Evolutionary conservation across 2,888 invertebrate genomes (phyloP).

Genomic region (Celastrina argiolus): DNA sequence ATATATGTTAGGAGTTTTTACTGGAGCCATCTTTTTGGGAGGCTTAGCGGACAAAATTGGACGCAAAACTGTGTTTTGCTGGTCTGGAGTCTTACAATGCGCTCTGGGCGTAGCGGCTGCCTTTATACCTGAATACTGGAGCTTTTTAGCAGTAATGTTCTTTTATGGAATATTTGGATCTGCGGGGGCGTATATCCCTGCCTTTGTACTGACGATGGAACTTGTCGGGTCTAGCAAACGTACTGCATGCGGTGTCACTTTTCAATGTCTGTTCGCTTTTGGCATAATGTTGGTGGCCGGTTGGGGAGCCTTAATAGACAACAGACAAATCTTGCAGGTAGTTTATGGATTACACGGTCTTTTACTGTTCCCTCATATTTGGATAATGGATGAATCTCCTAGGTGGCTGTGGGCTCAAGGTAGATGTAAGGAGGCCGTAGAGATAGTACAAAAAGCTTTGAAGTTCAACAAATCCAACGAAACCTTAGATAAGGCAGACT

Average conservation of each 20-base stretch:
- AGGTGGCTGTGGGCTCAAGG: constrained; percentile 93
- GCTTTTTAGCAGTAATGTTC: constrained; percentile 82
- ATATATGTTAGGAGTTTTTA: constrained; percentile 91
- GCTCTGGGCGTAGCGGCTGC: constrained; percentile 85
- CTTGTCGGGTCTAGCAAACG: constrained; percentile 88
- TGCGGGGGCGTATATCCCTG: constrained; percentile 85
- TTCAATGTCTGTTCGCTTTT: constrained; percentile 86
- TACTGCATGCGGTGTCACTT: constrained; percentile 87
- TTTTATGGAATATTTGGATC: constrained; percentile 90
- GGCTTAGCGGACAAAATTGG: constrained; percentile 90
- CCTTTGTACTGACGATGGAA: constrained; percentile 87
- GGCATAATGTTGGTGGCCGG: constrained; percentile 90
- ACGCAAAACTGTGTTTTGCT: constrained; percentile 88
- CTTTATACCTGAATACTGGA: constrained; percentile 86
- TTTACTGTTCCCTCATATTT: constrained; percentile 87
- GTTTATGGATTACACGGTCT: constrained; percentile 87
- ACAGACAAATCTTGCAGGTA: constrained; percentile 85
- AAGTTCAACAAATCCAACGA: constrained; percentile 82
- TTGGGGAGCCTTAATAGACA: constrained; percentile 87
- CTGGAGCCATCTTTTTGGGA: constrained; percentile 88
- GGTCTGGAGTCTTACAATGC: constrained; percentile 86
- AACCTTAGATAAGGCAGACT: constrained; percentile 80
- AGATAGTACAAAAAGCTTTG: constrained; percentile 86
- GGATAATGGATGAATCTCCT: constrained; percentile 93
- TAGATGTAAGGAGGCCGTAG: constrained; percentile 82